These are phyloP conservation scores for Anolis sagrei DNA, from an alignment of 2,113 vertebrate species.

Conservation along the genomic window DNA sequence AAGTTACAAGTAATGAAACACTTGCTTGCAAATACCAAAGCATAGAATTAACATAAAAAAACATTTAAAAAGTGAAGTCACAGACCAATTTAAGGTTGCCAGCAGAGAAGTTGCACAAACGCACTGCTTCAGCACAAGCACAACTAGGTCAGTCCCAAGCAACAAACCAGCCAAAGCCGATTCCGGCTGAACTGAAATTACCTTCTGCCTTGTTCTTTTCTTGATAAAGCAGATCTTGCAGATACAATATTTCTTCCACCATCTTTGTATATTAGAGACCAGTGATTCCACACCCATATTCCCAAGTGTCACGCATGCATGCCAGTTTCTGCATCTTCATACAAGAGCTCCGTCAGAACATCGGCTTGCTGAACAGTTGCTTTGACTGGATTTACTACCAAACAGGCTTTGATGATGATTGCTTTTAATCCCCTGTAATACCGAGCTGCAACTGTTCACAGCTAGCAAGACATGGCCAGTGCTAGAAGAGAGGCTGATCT, in stretches of 20 bases:
- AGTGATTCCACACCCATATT: neutral
- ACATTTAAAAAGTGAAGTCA: neutral
- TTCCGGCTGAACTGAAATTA: constrained; percentile 2
- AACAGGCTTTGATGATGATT: constrained; percentile 83
- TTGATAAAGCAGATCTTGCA: constrained; percentile 26
- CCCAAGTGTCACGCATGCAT: neutral
- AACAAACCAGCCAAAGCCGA: neutral
- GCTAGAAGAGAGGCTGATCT: neutral
- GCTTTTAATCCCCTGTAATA: constrained; percentile 82
- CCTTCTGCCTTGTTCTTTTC: constrained; percentile 25
- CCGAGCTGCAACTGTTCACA: constrained; percentile 71
- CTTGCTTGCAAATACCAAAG: neutral
- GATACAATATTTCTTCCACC: constrained; percentile 37
- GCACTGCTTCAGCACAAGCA: neutral
- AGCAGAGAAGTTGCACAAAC: neutral
- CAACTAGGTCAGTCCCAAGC: constrained; percentile 12
- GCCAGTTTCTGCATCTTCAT: constrained; percentile 23
- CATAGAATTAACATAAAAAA: neutral
- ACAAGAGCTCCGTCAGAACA: constrained; percentile 54
- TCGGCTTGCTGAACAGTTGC: constrained; percentile 79
- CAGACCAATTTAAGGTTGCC: neutral
- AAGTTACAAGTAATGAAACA: constrained; percentile 10
- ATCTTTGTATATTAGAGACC: constrained; percentile 25
- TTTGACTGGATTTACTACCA: constrained; percentile 77
- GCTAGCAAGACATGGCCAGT: constrained; percentile 12